Conservation (phyloP, 2,888 invertebrate species). For the Stenodema calcarata region DNA sequence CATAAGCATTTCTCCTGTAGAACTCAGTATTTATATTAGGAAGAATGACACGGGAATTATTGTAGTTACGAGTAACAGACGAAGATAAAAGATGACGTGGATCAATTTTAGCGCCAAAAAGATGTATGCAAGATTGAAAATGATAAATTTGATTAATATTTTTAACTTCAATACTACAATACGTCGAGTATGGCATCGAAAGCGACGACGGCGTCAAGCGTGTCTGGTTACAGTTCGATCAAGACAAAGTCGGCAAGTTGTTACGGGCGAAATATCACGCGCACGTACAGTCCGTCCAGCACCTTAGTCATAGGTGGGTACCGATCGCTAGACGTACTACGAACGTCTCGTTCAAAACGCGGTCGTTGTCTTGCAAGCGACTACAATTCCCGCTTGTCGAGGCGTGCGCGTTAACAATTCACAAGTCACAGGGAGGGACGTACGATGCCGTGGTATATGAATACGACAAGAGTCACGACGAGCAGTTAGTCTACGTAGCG, state of each 20-base stretch:
- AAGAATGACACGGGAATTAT: too few species aligned
- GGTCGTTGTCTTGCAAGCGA: slow-evolving; percentile 12
- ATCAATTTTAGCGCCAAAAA: too few species aligned
- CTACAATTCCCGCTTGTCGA: slow-evolving; percentile 17
- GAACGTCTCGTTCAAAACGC: slow-evolving; percentile 1
- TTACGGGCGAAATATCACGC: background rate
- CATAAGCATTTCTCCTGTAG: too few species aligned
- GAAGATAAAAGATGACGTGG: too few species aligned
- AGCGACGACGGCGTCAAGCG: too few species aligned
- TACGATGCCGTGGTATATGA: slow-evolving; percentile 39
- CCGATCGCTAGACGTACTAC: slow-evolving; percentile 25
- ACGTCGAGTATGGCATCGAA: background rate
- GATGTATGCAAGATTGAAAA: too few species aligned
- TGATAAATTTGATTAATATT: too few species aligned
- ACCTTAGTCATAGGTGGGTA: background rate
- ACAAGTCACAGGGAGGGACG: slow-evolving; percentile 49
- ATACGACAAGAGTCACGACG: slow-evolving; percentile 36
- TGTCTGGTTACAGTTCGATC: background rate
- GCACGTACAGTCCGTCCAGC: background rate
- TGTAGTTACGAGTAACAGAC: too few species aligned
- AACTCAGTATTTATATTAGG: too few species aligned
- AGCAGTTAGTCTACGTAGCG: background rate
- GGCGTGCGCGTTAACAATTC: slow-evolving; percentile 34
- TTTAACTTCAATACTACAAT: too few species aligned
- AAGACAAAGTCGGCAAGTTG: slow-evolving; percentile 15